Conservation (phyloP, 2,888 invertebrate species). For the Melanotus villosus region DNA sequence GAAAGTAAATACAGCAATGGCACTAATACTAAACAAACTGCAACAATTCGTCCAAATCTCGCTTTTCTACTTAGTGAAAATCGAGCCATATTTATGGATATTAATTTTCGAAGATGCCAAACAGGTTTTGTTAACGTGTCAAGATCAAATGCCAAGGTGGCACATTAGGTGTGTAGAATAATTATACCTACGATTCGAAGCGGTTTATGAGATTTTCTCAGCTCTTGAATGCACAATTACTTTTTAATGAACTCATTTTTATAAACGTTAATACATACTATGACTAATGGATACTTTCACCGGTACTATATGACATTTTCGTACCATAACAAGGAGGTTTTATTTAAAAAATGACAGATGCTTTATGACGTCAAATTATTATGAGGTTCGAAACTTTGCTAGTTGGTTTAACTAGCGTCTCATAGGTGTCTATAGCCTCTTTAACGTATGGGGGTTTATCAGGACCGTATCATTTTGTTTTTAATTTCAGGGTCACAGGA, state of each 20-base stretch:
- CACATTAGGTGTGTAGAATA: slow-evolving; percentile 23
- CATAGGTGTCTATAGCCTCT: no score
- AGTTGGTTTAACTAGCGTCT: no score
- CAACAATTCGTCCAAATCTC: slow-evolving; percentile 65
- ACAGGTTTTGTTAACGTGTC: slow-evolving; percentile 44
- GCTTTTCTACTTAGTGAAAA: slow-evolving; percentile 50
- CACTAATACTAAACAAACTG: slow-evolving; percentile 71
- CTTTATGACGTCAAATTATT: no score
- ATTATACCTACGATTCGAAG: neutral
- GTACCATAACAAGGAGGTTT: no score
- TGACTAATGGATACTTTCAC: slow-evolving; percentile 3
- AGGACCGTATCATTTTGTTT: no score
- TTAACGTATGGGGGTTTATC: no score
- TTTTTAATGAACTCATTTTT: neutral
- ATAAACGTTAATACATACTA: neutral
- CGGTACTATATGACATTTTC: slow-evolving; percentile 7
- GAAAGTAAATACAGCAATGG: slow-evolving; percentile 76
- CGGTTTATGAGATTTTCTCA: neutral
- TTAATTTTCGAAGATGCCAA: neutral
- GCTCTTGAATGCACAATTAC: neutral
- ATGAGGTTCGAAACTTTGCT: no score
- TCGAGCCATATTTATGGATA: slow-evolving; percentile 43
- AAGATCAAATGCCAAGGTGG: slow-evolving; percentile 47
- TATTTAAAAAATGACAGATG: no score
- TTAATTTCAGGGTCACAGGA: no score